phyloP scores from a whole-genome alignment of 1,140 invertebrate genomes.

The Zophobas morio region DNA sequence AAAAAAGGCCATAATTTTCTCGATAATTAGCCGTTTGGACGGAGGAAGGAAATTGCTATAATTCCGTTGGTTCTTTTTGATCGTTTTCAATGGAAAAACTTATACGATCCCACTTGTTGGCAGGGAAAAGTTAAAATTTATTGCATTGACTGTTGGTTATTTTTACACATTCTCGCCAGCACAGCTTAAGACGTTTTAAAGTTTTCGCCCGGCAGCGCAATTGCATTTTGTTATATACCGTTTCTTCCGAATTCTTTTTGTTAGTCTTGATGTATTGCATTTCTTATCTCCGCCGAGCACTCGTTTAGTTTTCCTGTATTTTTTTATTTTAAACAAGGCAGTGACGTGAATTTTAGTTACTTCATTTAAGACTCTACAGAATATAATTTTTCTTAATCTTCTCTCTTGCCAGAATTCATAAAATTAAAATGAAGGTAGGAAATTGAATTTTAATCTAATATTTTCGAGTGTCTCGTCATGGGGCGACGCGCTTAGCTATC shows the following conservation, averaged over 20 bases:
- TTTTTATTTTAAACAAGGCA: conserved; percentile 48
- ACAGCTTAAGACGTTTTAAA: conserved; percentile 38
- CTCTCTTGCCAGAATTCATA: conserved; percentile 48
- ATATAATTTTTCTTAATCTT: conserved; percentile 56
- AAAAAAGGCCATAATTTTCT: conserved; percentile 11
- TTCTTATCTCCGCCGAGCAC: conserved; percentile 47
- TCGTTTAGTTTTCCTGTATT: conserved; percentile 45
- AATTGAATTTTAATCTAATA: conserved; percentile 55
- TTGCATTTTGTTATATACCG: conserved; percentile 40
- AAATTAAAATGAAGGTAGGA: conserved; percentile 48
- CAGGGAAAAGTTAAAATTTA: conserved; percentile 27
- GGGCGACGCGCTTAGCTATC: conserved; percentile 26
- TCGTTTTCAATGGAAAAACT: conserved; percentile 4
- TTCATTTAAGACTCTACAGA: conserved; percentile 51
- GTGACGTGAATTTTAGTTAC: conserved; percentile 51
- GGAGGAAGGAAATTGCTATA: conserved; percentile 23
- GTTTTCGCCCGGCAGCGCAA: conserved; percentile 30
- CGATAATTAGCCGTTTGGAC: background rate
- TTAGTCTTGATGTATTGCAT: conserved; percentile 48
- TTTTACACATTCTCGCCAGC: conserved; percentile 39
- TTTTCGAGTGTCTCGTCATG: conserved; percentile 46
- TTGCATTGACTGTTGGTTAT: conserved; percentile 28
- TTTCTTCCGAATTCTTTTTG: conserved; percentile 53
- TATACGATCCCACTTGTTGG: conserved; percentile 32
- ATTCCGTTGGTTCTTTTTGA: background rate